phyloP scores from a whole-genome alignment of 37 sponge, comb jelly and placozoan species.

The Cladorhizidae sp. region DNA sequence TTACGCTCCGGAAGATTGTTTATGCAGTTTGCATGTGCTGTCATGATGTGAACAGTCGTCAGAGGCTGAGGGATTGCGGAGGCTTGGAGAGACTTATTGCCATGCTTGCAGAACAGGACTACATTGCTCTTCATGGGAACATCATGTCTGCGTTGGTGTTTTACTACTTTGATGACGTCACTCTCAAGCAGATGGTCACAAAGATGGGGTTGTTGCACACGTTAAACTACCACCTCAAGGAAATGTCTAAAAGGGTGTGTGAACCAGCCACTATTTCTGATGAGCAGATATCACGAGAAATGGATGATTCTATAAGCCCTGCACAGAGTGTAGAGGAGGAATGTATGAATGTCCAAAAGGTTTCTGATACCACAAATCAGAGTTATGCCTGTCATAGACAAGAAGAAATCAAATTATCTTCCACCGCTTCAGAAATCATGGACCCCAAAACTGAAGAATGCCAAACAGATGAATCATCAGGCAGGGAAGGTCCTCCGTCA shows the following conservation, averaged over 20 bases:
- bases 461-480: background rate
- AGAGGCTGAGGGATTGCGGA: conserved; percentile 58
- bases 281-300: background rate
- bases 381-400: too few relatives aligned
- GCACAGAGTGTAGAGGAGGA: background rate
- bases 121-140: conserved; percentile 18
- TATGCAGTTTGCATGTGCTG: conserved; percentile 42
- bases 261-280: background rate
- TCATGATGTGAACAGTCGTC: conserved; percentile 53
- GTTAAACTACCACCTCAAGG: conserved; percentile 38
- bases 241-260: background rate
- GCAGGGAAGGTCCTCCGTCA: background rate
- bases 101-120: conserved; percentile 27
- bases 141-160: conserved; percentile 65
- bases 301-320: background rate
- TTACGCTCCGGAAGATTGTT: conserved; percentile 7
- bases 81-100: conserved; percentile 42
- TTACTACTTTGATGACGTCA: conserved; percentile 77
- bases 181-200: conserved; percentile 64
- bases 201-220: conserved; percentile 39
- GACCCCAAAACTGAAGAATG: background rate
- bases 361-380: background rate
- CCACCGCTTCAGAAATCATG: too few relatives aligned
- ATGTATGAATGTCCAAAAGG: background rate
- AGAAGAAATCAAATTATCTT: too few relatives aligned